Conservation (phyloP, 2,888 invertebrate genomes). For the Melitaea athalia region DNA sequence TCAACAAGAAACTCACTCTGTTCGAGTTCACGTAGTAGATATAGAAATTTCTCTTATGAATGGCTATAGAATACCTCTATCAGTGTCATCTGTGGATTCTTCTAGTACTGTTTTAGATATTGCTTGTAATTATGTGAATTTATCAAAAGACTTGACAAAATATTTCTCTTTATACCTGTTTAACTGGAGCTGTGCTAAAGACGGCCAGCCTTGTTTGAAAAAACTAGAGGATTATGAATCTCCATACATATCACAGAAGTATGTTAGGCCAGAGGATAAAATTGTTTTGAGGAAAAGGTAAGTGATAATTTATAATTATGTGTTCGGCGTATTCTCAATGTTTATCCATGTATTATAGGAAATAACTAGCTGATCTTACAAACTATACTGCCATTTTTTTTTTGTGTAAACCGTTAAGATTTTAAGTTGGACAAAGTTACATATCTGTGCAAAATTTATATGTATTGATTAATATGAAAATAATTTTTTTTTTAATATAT, state of each 20-base stretch:
- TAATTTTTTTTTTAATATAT: no score
- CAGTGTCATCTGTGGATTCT: slow-evolving; percentile 90
- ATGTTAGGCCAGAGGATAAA: slow-evolving; percentile 87
- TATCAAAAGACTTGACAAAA: slow-evolving; percentile 89
- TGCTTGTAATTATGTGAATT: slow-evolving; percentile 90
- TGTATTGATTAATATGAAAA: no score
- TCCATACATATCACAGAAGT: slow-evolving; percentile 95
- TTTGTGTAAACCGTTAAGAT: no score
- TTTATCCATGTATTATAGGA: not conserved
- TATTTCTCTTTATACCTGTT: slow-evolving; percentile 96
- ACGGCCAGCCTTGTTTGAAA: slow-evolving; percentile 88
- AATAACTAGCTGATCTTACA: no score
- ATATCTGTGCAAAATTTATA: no score
- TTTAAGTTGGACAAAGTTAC: no score
- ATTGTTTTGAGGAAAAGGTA: slow-evolving; percentile 94
- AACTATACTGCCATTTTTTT: no score
- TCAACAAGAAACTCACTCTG: slow-evolving; percentile 92
- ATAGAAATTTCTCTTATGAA: slow-evolving; percentile 93
- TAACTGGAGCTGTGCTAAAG: slow-evolving; percentile 87
- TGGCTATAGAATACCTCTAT: slow-evolving; percentile 91
- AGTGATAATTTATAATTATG: not conserved
- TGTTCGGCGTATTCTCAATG: not conserved
- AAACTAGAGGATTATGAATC: slow-evolving; percentile 98
- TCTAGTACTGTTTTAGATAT: slow-evolving; percentile 92
- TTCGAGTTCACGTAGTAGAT: slow-evolving; percentile 85